These are phyloP conservation scores for Thereva unica DNA, from an alignment of 2,888 invertebrate genomes.

Conservation along the genomic window DNA sequence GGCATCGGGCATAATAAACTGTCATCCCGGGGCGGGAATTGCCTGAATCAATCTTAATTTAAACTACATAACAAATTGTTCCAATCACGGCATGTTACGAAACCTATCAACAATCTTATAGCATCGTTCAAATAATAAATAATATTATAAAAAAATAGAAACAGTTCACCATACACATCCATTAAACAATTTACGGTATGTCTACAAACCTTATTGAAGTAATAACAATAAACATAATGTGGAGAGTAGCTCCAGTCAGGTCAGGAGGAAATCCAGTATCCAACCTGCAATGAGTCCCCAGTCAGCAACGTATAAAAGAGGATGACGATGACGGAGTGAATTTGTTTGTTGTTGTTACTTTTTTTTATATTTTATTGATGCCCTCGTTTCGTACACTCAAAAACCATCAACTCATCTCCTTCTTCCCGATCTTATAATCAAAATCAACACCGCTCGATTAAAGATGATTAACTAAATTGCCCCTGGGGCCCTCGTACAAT, in stretches of 20 bases:
- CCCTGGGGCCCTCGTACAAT: constrained; percentile 10
- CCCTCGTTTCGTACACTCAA: constrained; percentile 13
- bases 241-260: constrained; percentile 6
- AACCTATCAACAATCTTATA: too few relatives aligned
- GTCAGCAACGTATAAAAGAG: not conserved
- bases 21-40: too few relatives aligned
- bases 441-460: constrained; percentile 33
- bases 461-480: constrained; percentile 30
- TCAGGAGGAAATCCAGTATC: constrained; percentile 18
- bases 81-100: too few relatives aligned
- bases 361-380: constrained; percentile 6
- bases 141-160: not conserved
- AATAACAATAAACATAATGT: constrained; percentile 30
- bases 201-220: constrained; percentile 28
- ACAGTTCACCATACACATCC: not conserved
- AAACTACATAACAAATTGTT: too few relatives aligned
- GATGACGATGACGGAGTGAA: not conserved
- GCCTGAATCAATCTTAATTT: too few relatives aligned
- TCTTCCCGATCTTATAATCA: constrained; percentile 21
- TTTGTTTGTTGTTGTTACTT: not conserved
- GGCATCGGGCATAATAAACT: too few relatives aligned
- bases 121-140: too few relatives aligned
- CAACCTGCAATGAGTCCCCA: not conserved
- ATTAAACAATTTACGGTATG: constrained; percentile 20
- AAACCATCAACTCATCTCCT: constrained; percentile 19